These are phyloP conservation scores for Ecliptopera silaceata DNA, from an alignment of 2,888 invertebrate genomes.

Conservation along the genomic window DNA sequence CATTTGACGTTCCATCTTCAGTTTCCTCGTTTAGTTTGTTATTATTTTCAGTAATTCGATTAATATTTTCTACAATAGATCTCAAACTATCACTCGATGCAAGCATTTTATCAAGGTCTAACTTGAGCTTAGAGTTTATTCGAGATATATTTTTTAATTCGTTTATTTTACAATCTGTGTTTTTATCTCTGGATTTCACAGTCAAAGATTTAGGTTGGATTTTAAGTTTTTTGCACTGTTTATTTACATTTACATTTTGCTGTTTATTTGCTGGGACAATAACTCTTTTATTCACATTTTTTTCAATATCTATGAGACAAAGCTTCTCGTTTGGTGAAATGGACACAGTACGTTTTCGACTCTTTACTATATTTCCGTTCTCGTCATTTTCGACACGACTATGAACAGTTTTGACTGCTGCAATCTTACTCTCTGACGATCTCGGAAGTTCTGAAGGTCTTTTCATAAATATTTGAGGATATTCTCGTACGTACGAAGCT, in stretches of 20 bases:
- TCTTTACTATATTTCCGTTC: constrained; percentile 19
- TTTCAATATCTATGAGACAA: constrained; percentile 9
- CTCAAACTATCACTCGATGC: constrained; percentile 14
- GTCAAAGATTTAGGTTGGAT: neutral
- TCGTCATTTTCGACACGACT: constrained; percentile 30
- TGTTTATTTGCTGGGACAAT: constrained; percentile 14
- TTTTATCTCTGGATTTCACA: constrained; percentile 2
- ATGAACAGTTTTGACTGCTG: constrained; percentile 29
- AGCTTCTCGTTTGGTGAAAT: constrained; percentile 27
- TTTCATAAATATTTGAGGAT: constrained; percentile 74
- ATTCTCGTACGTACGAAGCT: constrained; percentile 68
- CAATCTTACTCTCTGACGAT: constrained; percentile 21
- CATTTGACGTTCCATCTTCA: constrained; percentile 5
- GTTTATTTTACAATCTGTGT: neutral
- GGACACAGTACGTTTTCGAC: constrained; percentile 28
- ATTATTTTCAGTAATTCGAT: constrained; percentile 8
- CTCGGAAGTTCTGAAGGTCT: constrained; percentile 49
- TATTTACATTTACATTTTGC: no score
- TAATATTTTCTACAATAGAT: constrained; percentile 9
- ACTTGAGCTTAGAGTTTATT: neutral
- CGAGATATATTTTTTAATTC: neutral
- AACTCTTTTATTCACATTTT: constrained; percentile 20
- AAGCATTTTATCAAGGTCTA: constrained; percentile 6
- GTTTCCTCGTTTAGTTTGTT: neutral
- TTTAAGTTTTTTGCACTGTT: neutral